phyloP scores from a whole-genome alignment of 2,888 invertebrate genomes.

The Torymus auratus region DNA sequence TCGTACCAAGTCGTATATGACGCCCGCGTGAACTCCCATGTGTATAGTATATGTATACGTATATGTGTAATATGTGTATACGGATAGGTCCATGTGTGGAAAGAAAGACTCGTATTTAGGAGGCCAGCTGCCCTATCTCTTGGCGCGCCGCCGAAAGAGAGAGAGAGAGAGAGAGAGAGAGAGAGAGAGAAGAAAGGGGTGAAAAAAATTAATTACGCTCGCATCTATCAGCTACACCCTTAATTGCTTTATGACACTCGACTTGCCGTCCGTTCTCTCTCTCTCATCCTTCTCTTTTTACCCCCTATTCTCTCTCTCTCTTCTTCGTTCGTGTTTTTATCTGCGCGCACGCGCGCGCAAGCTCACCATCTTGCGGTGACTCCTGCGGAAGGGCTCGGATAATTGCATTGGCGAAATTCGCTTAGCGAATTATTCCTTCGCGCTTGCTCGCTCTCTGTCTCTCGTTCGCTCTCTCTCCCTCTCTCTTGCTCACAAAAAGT shows the following conservation, averaged over 20 bases:
- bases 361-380: conserved; percentile 32
- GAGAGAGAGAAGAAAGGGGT: not conserved
- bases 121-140: conserved; percentile 37
- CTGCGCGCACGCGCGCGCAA: not conserved
- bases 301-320: not conserved
- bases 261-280: conserved; percentile 40
- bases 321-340: conserved; percentile 31
- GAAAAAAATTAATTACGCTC: conserved; percentile 64
- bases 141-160: conserved; percentile 7
- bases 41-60: not conserved
- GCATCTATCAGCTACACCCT: conserved; percentile 60
- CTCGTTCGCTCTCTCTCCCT: conserved; percentile 61
- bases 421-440: conserved; percentile 68
- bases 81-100: not conserved
- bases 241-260: conserved; percentile 62
- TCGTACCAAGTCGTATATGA: not conserved
- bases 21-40: not conserved
- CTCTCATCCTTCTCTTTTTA: conserved; percentile 1
- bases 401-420: conserved; percentile 70
- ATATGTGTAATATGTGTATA: not conserved
- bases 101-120: not conserved
- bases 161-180: no score
- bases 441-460: conserved; percentile 60
- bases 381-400: conserved; percentile 63
- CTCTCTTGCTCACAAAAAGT: conserved; percentile 50